phyloP scores from a whole-genome alignment of 2,113 vertebrate genomes.

The Brienomyrus longianalis region DNA sequence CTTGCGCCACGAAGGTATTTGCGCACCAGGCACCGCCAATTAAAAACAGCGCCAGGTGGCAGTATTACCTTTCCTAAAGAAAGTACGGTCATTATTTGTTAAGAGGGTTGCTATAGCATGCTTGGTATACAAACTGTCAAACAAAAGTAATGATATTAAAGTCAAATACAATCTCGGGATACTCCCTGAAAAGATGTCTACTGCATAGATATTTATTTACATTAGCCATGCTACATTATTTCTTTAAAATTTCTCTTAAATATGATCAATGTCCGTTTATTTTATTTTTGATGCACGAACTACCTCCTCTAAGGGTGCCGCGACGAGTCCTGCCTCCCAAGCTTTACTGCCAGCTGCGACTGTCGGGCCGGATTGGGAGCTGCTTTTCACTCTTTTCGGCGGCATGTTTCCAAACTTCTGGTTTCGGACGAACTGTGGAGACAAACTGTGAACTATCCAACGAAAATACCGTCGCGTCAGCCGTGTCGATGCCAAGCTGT shows the following conservation, averaged over 20 bases:
- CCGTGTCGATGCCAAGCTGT: not conserved
- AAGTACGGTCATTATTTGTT: not conserved
- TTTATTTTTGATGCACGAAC: slow-evolving; percentile 7
- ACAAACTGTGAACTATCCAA: not conserved
- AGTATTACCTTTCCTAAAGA: slow-evolving; percentile 49
- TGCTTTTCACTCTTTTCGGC: slow-evolving; percentile 44
- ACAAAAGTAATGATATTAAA: not conserved
- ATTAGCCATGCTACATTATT: not conserved
- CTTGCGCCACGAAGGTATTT: not conserved
- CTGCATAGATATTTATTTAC: not conserved
- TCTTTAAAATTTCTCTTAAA: not conserved
- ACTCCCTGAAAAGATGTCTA: not conserved
- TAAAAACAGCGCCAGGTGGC: slow-evolving; percentile 53
- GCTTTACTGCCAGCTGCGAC: not conserved
- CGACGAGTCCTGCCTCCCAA: slow-evolving; percentile 58
- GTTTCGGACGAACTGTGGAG: not conserved
- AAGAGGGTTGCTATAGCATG: not conserved
- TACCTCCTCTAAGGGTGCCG: slow-evolving; percentile 59
- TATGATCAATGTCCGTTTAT: not conserved
- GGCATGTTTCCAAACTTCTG: not conserved
- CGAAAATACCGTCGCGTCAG: not conserved
- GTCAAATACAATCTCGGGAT: not conserved
- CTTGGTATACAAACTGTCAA: not conserved
- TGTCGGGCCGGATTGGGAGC: not conserved
- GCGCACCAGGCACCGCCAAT: not conserved